A percentile compares a stretch with the other conserved stretches of the same genome.
phyloP scores from a whole-genome alignment of 2,113 vertebrate genomes.

The Corydoras maculifer region DNA sequence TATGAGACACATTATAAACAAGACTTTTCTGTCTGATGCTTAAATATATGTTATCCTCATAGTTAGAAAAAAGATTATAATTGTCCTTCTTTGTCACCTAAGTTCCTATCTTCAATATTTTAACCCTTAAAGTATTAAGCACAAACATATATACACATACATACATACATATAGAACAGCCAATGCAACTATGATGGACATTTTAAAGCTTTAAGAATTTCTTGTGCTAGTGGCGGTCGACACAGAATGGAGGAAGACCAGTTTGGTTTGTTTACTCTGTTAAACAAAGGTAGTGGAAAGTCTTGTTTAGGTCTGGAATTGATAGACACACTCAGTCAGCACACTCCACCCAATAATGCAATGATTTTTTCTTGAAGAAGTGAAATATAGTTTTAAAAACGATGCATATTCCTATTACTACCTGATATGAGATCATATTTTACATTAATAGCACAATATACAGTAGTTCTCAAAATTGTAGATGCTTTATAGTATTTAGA shows the following conservation, averaged over 20 bases:
- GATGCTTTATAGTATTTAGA: too few relatives aligned
- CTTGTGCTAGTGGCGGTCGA: neutral
- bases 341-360: conserved; percentile 21
- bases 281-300: conserved; percentile 8
- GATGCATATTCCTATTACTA: too few relatives aligned
- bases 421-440: too few relatives aligned
- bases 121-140: neutral
- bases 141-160: neutral
- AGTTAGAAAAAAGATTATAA: too few relatives aligned
- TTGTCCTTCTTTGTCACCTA: too few relatives aligned
- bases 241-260: conserved; percentile 26
- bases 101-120: too few relatives aligned
- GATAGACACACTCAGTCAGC: conserved; percentile 1
- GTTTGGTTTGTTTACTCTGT: conserved; percentile 15
- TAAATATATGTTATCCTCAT: too few relatives aligned
- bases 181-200: neutral
- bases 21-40: too few relatives aligned
- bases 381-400: too few relatives aligned
- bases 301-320: conserved; percentile 4
- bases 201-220: neutral
- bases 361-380: neutral
- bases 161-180: neutral
- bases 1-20: too few relatives aligned
- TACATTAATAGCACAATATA: too few relatives aligned
- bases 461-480: too few relatives aligned